Evolutionary conservation across 2,113 vertebrate genomes (phyloP), one percentile per base, ranked within the genome.

Genomic region (Syngnathus floridae): DNA sequence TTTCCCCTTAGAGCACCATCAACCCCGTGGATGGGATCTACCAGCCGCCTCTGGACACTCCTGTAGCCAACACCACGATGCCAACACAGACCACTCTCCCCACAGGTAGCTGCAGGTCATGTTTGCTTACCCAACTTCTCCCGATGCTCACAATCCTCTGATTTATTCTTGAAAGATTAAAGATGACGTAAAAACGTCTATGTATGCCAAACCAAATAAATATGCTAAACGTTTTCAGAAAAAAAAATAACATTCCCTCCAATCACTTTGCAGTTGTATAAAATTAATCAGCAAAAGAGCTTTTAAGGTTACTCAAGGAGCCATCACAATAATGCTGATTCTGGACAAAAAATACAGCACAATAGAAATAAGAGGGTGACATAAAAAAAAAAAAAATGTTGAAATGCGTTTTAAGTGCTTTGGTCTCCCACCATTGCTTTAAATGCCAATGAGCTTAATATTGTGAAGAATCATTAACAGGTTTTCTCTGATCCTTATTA

Each of bases 21-120:
- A 99, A 99, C 89, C 97, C 97, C 1, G 93, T 98, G 87, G 97
- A 98, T 92, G 95, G 95, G 67, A 90, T 98, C 48, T 98, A 92
- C 76, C 97, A 95, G 77, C 94, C 95, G 72, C 91, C 93, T 75
- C 88, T 96, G 91, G 95, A 95, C 69, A 85, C 90, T 1, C 74
- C 91, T 22, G 92, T 92, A 87, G 89, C 92, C 88, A 91, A 88
- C 85, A 82, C 82, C 89, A 82, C 92, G 3, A 99, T 99, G 97
- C 97, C 97, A 89, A 96, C 95, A 69, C 96, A 98, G 81, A 93
- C 92, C 19, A 93, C 92, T 76, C 90, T 95, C 80, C 92, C 94
- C 85, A 89, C 93, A 95, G 96, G 94, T 98, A 81, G 35, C n/a
- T 17, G 54, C 26, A 3, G 13, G 14, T 9, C 31, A 1, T 21